These are phyloP conservation scores for Sapayoa aenigma DNA, from an alignment of 2,113 vertebrate genomes.

Conservation along the genomic window DNA sequence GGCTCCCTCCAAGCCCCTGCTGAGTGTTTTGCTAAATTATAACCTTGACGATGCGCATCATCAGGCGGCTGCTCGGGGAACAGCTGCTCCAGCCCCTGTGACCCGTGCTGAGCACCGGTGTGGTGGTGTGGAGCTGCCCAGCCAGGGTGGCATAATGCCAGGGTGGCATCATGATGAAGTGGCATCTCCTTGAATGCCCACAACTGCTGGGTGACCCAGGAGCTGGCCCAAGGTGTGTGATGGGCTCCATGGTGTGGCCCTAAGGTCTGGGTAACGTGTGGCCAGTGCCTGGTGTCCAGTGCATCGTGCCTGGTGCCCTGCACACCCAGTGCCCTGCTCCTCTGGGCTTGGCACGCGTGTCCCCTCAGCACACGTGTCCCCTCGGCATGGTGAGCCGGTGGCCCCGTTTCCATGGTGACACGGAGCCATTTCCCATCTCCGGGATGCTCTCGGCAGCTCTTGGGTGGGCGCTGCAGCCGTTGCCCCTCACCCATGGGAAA, in stretches of 20 bases:
- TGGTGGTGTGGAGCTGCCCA: background rate
- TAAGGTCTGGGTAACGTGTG: background rate
- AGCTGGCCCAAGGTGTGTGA: background rate
- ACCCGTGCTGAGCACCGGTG: background rate
- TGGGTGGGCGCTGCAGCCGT: background rate
- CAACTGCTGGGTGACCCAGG: accelerated
- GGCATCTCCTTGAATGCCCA: background rate
- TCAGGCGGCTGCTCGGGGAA: background rate
- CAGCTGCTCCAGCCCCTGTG: background rate
- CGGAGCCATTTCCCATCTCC: slow-evolving; percentile 43
- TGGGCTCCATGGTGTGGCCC: background rate
- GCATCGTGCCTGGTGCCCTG: accelerated
- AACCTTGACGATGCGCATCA: slow-evolving; percentile 33
- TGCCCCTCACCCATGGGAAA: background rate
- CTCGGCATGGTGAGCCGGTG: background rate
- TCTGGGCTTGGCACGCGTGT: background rate
- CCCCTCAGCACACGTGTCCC: background rate
- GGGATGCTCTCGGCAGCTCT: background rate
- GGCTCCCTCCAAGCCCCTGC: background rate
- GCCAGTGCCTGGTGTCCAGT: accelerated
- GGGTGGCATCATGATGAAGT: accelerated
- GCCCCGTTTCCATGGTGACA: slow-evolving; percentile 60
- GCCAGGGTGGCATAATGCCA: accelerated
- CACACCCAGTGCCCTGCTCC: background rate
- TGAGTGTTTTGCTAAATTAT: slow-evolving; percentile 26